Evolutionary conservation across 2,888 invertebrate species (phyloP).

Genomic region (Podabrus alpinus): DNA sequence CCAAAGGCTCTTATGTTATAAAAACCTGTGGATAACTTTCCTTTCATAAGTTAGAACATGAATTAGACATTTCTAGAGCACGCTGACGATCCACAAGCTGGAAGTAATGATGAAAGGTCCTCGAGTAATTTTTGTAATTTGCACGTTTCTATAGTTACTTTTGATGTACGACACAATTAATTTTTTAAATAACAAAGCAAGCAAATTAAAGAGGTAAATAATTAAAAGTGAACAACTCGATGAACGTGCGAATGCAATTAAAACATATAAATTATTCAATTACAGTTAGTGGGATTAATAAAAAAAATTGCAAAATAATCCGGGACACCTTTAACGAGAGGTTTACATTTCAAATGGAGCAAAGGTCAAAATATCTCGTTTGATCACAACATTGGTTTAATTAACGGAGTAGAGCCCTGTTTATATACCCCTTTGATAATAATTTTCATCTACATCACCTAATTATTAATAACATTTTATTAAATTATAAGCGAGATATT

Average conservation of each 20-base stretch:
- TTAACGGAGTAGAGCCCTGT: slow-evolving; percentile 29
- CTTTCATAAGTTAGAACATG: not conserved
- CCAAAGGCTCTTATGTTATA: not conserved
- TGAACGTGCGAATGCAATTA: not conserved
- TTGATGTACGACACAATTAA: not conserved
- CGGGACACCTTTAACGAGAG: not conserved
- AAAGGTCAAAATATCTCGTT: slow-evolving; percentile 35
- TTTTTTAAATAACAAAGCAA: not conserved
- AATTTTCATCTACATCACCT: slow-evolving; percentile 14
- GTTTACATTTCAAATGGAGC: slow-evolving; percentile 9
- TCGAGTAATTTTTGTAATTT: not conserved
- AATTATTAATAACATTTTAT: slow-evolving; percentile 13
- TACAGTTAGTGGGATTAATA: not conserved
- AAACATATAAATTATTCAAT: not conserved
- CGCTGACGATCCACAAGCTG: not conserved
- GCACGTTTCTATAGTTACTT: not conserved
- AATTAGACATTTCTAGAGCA: not conserved
- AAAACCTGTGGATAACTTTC: not conserved
- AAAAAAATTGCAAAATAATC: not conserved
- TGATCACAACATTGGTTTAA: slow-evolving; percentile 37
- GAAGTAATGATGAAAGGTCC: not conserved
- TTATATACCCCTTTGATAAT: slow-evolving; percentile 22
- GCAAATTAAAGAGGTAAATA: not conserved
- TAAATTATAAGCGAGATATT: not conserved
- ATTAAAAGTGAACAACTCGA: not conserved